Base-by-base conservation (phyloP, 2,888 invertebrate genomes). In the Hypena proboscidalis region DNA sequence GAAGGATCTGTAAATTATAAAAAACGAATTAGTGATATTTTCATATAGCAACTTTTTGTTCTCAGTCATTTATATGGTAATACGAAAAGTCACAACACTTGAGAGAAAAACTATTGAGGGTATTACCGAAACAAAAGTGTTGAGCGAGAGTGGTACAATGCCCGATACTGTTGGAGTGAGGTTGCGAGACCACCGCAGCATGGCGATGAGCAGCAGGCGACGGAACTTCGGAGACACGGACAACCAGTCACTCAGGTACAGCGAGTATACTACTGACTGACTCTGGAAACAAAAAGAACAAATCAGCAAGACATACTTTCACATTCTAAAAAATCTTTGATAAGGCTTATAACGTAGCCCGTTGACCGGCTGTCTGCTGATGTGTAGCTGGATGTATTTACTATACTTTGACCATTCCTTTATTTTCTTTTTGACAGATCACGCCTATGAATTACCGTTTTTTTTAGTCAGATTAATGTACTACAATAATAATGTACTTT, bases 201-300 rank as follows among this genome's bases (percentile, higher is more conserved):
- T 79, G 0, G 74, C 79, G 3, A 78, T 67, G 8, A 75, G 50
- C 14, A 82, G 34, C 34, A 56, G 30, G 0, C 68, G 66, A 0
- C 80, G 77, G 25, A 80, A 69, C 9, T 52, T 22, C 0, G 77
- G 82, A 0, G 80, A 76, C 15, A 72, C 27, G 0, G 65, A 58
- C 19, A 57, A 1, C 82, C 82, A 82, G 25, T 76, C 69, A 27
- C 76, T 70, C 7, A 53, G 29, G 41, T 79, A 81, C 6, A 74
- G 15, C 0, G 73, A 68, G 0, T 54, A 56, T 20, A 56, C 56
- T 2, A 80, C 36, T 2, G 61, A 67, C 2, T 65, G 52, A 45
- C 80, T 77, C 81, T 80, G 64, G 1, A 67, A 57, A 31, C 21
- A 44, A 10, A 9, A 14, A 44, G 10, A 10, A n/a, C 14, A 22